A percentile compares a stretch with the other conserved stretches of the same genome.
These are phyloP conservation scores for Xestia rhomboidea DNA, from an alignment of 2,888 invertebrate species.

Conservation along the genomic window DNA sequence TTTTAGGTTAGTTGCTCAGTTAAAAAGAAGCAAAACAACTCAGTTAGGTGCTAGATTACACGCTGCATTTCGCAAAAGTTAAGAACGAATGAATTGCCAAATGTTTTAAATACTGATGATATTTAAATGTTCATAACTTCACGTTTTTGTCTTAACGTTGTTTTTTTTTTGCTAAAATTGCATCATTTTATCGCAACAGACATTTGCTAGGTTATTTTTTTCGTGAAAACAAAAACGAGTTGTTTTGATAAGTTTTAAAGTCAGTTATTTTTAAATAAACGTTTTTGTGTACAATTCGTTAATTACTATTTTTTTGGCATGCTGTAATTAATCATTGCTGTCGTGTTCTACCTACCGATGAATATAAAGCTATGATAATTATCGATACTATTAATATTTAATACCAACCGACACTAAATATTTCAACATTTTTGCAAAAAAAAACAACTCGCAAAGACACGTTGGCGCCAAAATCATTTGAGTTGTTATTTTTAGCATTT, in stretches of 20 bases:
- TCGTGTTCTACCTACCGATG: too few relatives aligned
- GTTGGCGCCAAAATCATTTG: not conserved
- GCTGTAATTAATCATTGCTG: not conserved
- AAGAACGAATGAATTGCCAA: conserved; percentile 1
- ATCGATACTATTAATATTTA: not conserved
- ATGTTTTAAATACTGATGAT: not conserved
- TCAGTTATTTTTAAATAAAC: not conserved
- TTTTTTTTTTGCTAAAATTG: conserved; percentile 12
- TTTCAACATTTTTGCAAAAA: not conserved
- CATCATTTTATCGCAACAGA: not conserved
- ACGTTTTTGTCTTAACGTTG: not conserved
- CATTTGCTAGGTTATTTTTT: not conserved
- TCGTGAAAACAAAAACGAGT: not conserved
- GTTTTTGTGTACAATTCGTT: not conserved
- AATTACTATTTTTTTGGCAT: not conserved
- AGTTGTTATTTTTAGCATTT: not conserved
- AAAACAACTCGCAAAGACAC: not conserved
- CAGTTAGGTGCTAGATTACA: not conserved
- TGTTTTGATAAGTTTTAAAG: not conserved
- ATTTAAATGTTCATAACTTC: conserved; percentile 3
- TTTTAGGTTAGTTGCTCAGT: too few relatives aligned
- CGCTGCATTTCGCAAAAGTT: conserved; percentile 2
- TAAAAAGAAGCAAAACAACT: conserved; percentile 11
- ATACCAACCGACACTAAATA: not conserved
- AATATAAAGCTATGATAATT: not conserved